Percentiles rank a stretch among this genome's conserved stretches.
These are phyloP conservation scores for Cryptophagus acutangulus DNA, from an alignment of 2,888 invertebrate species.

Conservation along the genomic window DNA sequence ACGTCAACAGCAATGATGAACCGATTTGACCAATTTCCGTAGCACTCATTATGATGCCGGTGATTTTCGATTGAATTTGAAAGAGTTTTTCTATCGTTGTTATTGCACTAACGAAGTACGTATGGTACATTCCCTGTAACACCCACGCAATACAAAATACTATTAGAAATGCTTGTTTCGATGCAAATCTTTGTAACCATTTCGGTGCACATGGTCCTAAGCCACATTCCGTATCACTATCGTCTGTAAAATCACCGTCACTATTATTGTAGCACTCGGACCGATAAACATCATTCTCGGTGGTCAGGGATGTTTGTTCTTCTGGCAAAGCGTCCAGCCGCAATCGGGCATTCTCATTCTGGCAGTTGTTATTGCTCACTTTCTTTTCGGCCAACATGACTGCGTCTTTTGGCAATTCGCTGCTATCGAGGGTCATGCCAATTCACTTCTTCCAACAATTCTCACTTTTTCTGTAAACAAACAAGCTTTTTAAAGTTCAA, in stretches of 20 bases:
- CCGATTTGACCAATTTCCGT: constrained; percentile 92
- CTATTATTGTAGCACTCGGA: constrained; percentile 33
- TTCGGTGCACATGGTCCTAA: constrained; percentile 72
- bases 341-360: constrained; percentile 26
- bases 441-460: no score
- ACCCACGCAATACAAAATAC: constrained; percentile 86
- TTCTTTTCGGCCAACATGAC: constrained; percentile 30
- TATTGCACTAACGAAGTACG: constrained; percentile 89
- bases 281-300: constrained; percentile 31
- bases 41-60: constrained; percentile 83
- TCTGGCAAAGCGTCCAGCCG: constrained; percentile 35
- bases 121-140: constrained; percentile 86
- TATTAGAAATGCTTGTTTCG: constrained; percentile 82
- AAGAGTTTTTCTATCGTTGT: constrained; percentile 91
- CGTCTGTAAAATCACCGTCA: constrained; percentile 41
- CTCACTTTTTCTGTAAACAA: no score
- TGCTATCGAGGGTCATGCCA: no score
- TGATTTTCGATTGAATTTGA: constrained; percentile 86
- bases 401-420: no score
- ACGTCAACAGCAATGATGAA: constrained; percentile 80
- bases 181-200: constrained; percentile 74
- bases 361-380: constrained; percentile 42
- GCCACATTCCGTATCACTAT: constrained; percentile 65
- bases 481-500: no score
- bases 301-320: constrained; percentile 42